A percentile compares a stretch with the other conserved stretches of the same genome.
Evolutionary conservation across 2,113 vertebrate species (phyloP).

Genomic region (Oenanthe oenanthe): DNA sequence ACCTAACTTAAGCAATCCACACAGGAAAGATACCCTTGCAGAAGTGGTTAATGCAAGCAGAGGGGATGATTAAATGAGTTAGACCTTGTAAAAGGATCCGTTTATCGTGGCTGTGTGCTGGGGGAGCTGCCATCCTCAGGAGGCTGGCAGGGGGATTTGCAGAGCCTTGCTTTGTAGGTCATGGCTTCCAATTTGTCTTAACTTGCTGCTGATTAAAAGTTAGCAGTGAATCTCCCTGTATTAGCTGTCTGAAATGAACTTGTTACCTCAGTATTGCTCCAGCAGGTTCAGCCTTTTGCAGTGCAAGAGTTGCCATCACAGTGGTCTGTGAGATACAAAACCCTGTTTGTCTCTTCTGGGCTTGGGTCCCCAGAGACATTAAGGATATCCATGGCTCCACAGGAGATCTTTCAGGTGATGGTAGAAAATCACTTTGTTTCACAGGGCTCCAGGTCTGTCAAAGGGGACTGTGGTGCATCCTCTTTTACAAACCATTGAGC

Average conservation of each 20-base stretch:
- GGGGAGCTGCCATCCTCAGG: background rate
- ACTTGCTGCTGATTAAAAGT: constrained; percentile 52
- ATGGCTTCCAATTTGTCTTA: constrained; percentile 47
- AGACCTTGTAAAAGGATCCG: constrained; percentile 24
- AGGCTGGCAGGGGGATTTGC: constrained; percentile 50
- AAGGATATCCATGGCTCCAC: background rate
- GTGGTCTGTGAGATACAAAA: background rate
- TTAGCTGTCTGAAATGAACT: constrained; percentile 5
- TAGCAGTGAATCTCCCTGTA: background rate
- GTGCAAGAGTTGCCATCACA: background rate
- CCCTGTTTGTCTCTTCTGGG: fast-evolving
- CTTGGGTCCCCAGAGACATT: background rate
- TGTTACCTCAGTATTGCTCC: background rate
- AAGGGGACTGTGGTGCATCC: background rate
- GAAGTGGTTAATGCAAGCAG: constrained; percentile 36
- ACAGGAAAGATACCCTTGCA: background rate
- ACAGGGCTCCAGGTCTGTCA: background rate
- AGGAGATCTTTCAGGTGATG: background rate
- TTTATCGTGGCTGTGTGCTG: constrained; percentile 12
- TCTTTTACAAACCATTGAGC: background rate
- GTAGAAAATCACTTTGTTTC: background rate
- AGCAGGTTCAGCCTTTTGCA: background rate
- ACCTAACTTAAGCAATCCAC: constrained; percentile 9
- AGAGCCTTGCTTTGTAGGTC: constrained; percentile 39
- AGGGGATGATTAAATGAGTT: constrained; percentile 29